phyloP scores from a whole-genome alignment of 2,113 vertebrate species.

The Corydoras sp. region DNA sequence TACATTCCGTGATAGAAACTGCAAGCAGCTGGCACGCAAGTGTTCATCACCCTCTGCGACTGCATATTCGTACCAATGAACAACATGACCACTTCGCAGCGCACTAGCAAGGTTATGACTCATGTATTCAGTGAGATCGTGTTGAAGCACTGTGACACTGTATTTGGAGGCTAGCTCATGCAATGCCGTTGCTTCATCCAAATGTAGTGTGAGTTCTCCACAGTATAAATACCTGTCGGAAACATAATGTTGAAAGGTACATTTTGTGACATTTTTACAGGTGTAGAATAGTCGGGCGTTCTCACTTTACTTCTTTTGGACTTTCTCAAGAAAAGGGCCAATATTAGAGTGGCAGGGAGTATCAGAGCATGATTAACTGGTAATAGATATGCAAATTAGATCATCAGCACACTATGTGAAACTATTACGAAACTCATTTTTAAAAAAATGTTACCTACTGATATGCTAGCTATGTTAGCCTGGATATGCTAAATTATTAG shows the following conservation, averaged over 20 bases:
- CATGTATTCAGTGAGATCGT: slow-evolving; percentile 85
- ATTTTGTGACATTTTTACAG: neutral
- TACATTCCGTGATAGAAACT: slow-evolving; percentile 90
- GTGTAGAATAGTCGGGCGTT: neutral
- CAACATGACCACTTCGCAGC: slow-evolving; percentile 75
- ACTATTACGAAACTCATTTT: too few relatives aligned
- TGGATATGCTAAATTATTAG: too few relatives aligned
- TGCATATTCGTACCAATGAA: slow-evolving; percentile 89
- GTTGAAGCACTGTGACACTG: slow-evolving; percentile 73
- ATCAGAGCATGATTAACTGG: too few relatives aligned
- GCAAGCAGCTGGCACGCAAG: slow-evolving; percentile 81
- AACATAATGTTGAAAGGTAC: neutral
- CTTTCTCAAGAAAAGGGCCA: too few relatives aligned
- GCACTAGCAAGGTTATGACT: slow-evolving; percentile 76
- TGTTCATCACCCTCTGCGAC: slow-evolving; percentile 63
- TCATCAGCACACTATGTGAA: too few relatives aligned
- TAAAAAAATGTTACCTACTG: too few relatives aligned
- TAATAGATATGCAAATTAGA: too few relatives aligned
- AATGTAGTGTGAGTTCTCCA: slow-evolving; percentile 76
- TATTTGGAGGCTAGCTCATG: slow-evolving; percentile 87
- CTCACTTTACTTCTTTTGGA: too few relatives aligned
- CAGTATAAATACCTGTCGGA: slow-evolving; percentile 86
- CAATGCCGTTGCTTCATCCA: slow-evolving; percentile 81
- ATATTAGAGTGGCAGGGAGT: too few relatives aligned
- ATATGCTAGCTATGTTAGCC: too few relatives aligned